These are phyloP conservation scores for Aspiorhynchus laticeps DNA, from an alignment of 2,113 vertebrate species.

Conservation along the genomic window DNA sequence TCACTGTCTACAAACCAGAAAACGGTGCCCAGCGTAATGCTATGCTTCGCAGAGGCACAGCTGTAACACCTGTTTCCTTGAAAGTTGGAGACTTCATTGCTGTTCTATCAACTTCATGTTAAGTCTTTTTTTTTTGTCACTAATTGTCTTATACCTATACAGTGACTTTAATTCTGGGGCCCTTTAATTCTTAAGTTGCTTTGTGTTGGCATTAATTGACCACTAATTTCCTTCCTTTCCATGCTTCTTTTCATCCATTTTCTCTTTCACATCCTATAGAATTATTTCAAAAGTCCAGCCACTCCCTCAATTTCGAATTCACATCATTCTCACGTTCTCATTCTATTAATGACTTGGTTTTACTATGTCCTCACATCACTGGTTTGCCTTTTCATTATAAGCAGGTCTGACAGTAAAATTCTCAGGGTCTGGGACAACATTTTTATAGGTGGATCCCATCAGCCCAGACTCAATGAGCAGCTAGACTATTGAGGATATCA, in stretches of 20 bases:
- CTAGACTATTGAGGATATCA: background rate
- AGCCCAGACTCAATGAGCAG: background rate
- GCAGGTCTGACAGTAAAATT: background rate
- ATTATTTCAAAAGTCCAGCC: background rate
- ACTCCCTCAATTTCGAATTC: background rate
- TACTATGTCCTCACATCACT: background rate
- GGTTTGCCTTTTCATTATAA: background rate
- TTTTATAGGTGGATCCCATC: background rate
- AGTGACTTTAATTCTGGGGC: slow-evolving; percentile 39
- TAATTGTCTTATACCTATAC: background rate
- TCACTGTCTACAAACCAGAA: slow-evolving; percentile 80
- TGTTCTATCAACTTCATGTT: background rate
- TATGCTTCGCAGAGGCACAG: background rate
- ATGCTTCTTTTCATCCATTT: background rate
- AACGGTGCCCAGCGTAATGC: slow-evolving; percentile 62
- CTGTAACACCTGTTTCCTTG: background rate
- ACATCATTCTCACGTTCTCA: background rate
- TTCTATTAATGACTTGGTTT: background rate
- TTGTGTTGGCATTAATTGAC: background rate
- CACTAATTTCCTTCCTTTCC: background rate
- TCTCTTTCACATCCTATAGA: slow-evolving; percentile 7
- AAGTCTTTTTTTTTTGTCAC: background rate
- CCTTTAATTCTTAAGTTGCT: slow-evolving; percentile 61
- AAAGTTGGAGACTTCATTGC: background rate
- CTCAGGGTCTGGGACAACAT: background rate